Evolutionary conservation across 2,113 vertebrate species (phyloP), one percentile per base, ranked within the genome.

Genomic region (Actenoides hombroni): DNA sequence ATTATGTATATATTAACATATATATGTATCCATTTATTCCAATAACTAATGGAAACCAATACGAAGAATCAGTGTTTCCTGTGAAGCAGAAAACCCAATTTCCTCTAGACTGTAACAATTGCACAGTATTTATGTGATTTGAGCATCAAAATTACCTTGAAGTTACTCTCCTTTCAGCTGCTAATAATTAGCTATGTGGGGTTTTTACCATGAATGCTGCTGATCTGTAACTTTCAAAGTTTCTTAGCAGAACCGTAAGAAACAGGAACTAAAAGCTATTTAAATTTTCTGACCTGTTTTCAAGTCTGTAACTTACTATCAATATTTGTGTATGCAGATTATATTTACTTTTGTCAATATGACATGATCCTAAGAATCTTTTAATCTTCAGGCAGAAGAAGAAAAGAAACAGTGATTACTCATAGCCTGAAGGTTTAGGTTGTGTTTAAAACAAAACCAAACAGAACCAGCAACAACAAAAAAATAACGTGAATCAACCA

Each of bases 11-110:
- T 83, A 63, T 71, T 67, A 79, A 80, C 42, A 35, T 69, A 60
- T 31, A 28, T 18, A 13, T 86, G 16, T 73, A 86, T 59, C 37
- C 31, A 76, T 76, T 82, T 90, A 44, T 88, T 86, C 49, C 44
- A 83, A 11, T 65, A 90, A 83, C 54, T 88, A 59, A 80, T 80
- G 51, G 49, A 86, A 96, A 61, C 20, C 28, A 80, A 51, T 88
- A 69, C 16, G 26, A 93, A 86, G 10, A 49, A 53, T 48, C 57
- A 85, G 29, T 86, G 39, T 90, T 90, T 90, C 59, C 48, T 77
- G 16, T 88, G 85, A 90, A 93, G 63, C 68, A 92, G 79, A 94
- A 96, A 97, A 92, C 94, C 49, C 63, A 90, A 51, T 94, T 91
- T 96, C 44, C 59, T 73, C 35, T 85, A 56, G 67, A 65, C 24